phyloP scores from a whole-genome alignment of 2,888 invertebrate genomes.

The Electrophaes corylata region DNA sequence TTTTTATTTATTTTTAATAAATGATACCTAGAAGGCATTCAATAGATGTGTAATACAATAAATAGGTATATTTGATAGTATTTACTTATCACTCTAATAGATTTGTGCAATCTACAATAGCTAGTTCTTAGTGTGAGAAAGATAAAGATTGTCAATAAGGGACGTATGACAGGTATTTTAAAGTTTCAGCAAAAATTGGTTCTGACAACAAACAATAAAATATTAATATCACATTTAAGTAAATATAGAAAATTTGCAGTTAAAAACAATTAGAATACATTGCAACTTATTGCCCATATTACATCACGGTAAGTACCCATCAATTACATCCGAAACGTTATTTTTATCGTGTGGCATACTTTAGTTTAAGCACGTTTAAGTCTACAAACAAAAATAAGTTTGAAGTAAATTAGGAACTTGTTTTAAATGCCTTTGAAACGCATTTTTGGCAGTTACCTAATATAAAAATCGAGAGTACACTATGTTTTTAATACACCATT shows the following conservation, averaged over 20 bases:
- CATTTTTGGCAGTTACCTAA: too few relatives aligned
- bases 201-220: slow-evolving; percentile 3
- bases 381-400: too few relatives aligned
- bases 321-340: too few relatives aligned
- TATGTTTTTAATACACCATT: too few relatives aligned
- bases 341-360: background rate
- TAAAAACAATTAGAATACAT: background rate
- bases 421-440: background rate
- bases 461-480: too few relatives aligned
- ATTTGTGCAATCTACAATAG: slow-evolving; percentile 59
- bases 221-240: background rate
- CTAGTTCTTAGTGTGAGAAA: slow-evolving; percentile 55
- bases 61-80: slow-evolving; percentile 40
- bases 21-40: slow-evolving; percentile 15
- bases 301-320: background rate
- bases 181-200: slow-evolving; percentile 29
- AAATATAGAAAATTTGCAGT: background rate
- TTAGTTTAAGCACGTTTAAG: background rate
- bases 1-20: background rate
- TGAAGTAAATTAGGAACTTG: background rate
- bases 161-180: slow-evolving; percentile 37
- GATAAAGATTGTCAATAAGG: slow-evolving; percentile 42
- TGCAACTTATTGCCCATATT: background rate
- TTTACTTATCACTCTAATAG: slow-evolving; percentile 41
- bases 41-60: slow-evolving; percentile 42